phyloP scores from a whole-genome alignment of 1,140 invertebrate genomes.

The Augochlora pura region DNA sequence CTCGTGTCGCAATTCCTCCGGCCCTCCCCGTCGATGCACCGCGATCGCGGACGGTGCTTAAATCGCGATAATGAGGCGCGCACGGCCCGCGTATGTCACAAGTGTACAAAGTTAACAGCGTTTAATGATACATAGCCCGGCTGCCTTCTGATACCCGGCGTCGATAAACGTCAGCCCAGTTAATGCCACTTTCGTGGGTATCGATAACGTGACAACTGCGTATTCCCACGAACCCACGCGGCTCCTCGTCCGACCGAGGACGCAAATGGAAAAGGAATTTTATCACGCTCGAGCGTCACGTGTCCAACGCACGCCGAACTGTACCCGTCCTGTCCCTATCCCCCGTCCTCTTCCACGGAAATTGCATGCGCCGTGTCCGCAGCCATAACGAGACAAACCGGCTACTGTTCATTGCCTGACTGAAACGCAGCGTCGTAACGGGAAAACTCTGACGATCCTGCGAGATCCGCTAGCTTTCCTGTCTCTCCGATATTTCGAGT shows the following conservation, averaged over 20 bases:
- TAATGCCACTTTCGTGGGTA: slow-evolving; percentile 57
- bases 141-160: slow-evolving; percentile 35
- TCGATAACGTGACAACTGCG: slow-evolving; percentile 64
- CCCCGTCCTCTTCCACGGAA: slow-evolving; percentile 32
- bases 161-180: slow-evolving; percentile 59
- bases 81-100: slow-evolving; percentile 45
- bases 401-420: slow-evolving; percentile 16
- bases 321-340: not conserved
- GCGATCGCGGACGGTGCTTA: slow-evolving; percentile 54
- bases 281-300: slow-evolving; percentile 30
- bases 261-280: slow-evolving; percentile 1
- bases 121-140: slow-evolving; percentile 52
- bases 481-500: not conserved
- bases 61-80: slow-evolving; percentile 55
- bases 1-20: slow-evolving; percentile 26
- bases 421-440: slow-evolving; percentile 52
- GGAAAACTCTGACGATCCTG: slow-evolving; percentile 37
- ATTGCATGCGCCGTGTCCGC: slow-evolving; percentile 41
- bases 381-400: slow-evolving; percentile 32
- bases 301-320: not conserved
- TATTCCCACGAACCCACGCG: slow-evolving; percentile 47
- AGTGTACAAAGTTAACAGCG: slow-evolving; percentile 63
- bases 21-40: slow-evolving; percentile 30
- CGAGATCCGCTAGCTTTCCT: not conserved
- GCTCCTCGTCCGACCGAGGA: not conserved